Evolutionary conservation across 1,140 invertebrate species (phyloP).

Genomic region (Aphis craccivora): DNA sequence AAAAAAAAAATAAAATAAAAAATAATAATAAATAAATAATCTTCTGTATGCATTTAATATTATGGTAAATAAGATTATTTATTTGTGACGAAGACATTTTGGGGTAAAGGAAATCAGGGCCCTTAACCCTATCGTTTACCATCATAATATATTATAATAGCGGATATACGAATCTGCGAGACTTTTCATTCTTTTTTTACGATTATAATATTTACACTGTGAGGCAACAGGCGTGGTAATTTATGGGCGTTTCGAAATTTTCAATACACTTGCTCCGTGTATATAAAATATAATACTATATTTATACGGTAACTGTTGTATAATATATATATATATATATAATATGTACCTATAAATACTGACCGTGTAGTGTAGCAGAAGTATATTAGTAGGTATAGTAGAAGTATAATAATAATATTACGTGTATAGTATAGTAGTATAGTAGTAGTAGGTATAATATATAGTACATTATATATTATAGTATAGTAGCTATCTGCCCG

Average conservation of each 20-base stretch:
- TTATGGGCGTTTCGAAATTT: slow-evolving; percentile 50
- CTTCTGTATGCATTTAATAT: background rate
- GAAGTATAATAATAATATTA: background rate
- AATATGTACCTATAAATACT: background rate
- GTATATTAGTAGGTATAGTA: background rate
- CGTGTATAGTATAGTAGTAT: background rate
- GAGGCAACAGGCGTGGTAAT: background rate
- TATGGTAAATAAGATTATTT: background rate
- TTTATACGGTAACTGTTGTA: background rate
- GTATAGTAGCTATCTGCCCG: slow-evolving; percentile 23
- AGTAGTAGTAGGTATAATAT: background rate
- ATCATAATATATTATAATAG: background rate
- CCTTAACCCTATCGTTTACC: background rate
- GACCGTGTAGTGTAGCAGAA: slow-evolving; percentile 6
- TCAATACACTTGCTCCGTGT: slow-evolving; percentile 19
- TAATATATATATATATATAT: background rate
- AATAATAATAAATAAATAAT: too few relatives aligned
- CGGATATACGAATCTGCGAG: background rate
- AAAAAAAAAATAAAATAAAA: too few relatives aligned
- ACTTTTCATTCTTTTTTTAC: slow-evolving; percentile 17
- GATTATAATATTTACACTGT: slow-evolving; percentile 51
- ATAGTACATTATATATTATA: background rate
- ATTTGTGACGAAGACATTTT: background rate
- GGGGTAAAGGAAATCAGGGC: fast-evolving
- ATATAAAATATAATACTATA: background rate